Base-by-base conservation (phyloP, 2,113 vertebrate species). In the Nycticryphes semicollaris region DNA sequence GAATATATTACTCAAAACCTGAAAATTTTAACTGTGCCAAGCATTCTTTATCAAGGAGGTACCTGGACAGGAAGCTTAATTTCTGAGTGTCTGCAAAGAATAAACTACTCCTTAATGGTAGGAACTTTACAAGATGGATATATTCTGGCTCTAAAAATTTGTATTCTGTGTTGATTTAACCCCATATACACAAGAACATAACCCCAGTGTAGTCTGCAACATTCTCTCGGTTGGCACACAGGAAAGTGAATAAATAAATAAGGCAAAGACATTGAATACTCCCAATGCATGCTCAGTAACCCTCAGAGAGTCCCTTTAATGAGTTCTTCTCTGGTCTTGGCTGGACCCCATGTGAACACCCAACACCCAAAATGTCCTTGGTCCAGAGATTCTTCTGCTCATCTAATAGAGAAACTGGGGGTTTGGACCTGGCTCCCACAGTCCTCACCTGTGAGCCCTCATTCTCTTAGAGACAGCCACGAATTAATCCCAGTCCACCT, bases 31-130 rank as follows among this genome's bases (percentile, higher is more conserved):
- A 64, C 94, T 87, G 87, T 96, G 97, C 97, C 97, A 98, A 97
- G 91, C 89, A 98, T 98, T 98, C 89, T 94, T 98, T 95, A 92
- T 95, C 92, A 96, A 96, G 97, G 94, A 98, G 89, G 93, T 93
- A 97, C 89, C 92, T 94, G 79, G 89, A 94, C 18, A 90, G 62
- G 80, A 94, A 93, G 78, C 60, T 97, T 88, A 56, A 93, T 81
- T 88, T 93, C 84, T 84, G 66, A 90, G 53, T 84, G 60, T 85
- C 92, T 93, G 93, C 90, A 96, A 95, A 97, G 94, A 94, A 95
- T 89, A 82, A 96, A 96, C 94, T 97, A 94, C 67, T 57, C 20
- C 66, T 86, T 93, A 87, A 76, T 57, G 24, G 39, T 39, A 90
- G 57, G 53, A 95, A 66, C 68, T 70, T 76, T 90, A 59, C 33